Evolutionary conservation across 1,140 invertebrate species (phyloP).

Genomic region (Rhizoglyphus robini): DNA sequence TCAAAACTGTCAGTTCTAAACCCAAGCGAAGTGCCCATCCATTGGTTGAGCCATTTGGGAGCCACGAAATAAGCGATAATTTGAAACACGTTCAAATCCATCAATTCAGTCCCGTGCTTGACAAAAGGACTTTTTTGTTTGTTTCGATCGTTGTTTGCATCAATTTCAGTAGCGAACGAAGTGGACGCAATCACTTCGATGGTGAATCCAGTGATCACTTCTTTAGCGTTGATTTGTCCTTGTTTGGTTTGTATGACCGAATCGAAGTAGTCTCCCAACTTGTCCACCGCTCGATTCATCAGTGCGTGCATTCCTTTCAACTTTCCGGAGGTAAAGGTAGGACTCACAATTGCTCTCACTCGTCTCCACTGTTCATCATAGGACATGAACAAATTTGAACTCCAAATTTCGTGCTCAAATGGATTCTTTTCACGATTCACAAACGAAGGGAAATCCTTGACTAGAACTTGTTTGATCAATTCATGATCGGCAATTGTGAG

Average conservation of each 20-base stretch:
- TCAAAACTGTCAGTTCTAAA: too few species aligned
- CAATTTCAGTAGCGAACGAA: not conserved
- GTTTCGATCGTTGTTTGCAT: not conserved
- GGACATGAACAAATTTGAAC: too few species aligned
- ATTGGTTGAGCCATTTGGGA: too few species aligned
- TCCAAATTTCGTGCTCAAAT: not conserved
- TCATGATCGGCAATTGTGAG: too few species aligned
- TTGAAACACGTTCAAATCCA: too few species aligned
- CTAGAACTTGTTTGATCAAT: too few species aligned
- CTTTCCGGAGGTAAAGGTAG: too few species aligned
- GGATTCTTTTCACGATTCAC: not conserved
- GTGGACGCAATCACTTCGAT: not conserved
- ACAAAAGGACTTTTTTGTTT: too few species aligned
- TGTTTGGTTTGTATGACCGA: not conserved
- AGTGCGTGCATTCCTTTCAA: not conserved
- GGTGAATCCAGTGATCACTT: not conserved
- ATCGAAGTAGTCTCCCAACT: not conserved
- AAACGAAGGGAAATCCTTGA: too few species aligned
- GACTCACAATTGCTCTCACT: not conserved
- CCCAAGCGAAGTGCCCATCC: too few species aligned
- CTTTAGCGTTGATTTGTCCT: not conserved
- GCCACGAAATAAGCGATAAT: too few species aligned
- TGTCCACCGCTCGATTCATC: not conserved
- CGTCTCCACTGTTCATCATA: not conserved
- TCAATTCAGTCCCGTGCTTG: too few species aligned